Percentiles rank a stretch among this genome's conserved stretches.
Evolutionary conservation across 2,113 vertebrate genomes (phyloP).

Genomic region (Gopherus flavomarginatus): DNA sequence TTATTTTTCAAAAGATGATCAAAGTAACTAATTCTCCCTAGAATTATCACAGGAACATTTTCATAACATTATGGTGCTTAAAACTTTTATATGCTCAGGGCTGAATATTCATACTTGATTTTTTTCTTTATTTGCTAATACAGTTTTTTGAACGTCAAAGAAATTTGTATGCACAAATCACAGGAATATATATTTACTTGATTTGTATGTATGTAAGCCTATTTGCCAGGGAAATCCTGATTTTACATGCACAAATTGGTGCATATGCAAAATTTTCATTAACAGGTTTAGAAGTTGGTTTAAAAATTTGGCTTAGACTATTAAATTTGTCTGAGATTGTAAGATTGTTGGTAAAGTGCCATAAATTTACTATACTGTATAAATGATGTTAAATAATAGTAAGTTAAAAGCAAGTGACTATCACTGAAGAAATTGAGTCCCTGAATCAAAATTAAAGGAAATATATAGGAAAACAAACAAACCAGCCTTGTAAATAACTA

Average conservation of each 20-base stretch:
- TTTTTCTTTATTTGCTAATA: not conserved
- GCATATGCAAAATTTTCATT: not conserved
- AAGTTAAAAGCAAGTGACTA: not conserved
- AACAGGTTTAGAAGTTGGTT: not conserved
- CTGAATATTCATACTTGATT: not conserved
- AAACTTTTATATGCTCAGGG: not conserved
- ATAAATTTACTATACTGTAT: not conserved
- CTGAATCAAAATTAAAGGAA: not conserved
- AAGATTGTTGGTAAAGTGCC: conserved; percentile 12
- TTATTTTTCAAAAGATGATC: not conserved
- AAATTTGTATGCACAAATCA: conserved; percentile 30
- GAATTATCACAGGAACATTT: not conserved
- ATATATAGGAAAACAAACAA: not conserved
- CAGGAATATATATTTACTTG: not conserved
- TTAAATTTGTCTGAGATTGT: not conserved
- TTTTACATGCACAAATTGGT: not conserved
- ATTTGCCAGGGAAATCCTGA: not conserved
- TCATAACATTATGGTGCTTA: accelerated
- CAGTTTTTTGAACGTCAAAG: not conserved
- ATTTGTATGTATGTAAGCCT: not conserved
- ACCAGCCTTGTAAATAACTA: not conserved
- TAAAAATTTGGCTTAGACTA: not conserved
- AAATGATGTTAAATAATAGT: conserved; percentile 24
- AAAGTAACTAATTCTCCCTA: not conserved
- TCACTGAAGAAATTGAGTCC: conserved; percentile 1